Evolutionary conservation across 2,888 invertebrate species (phyloP), one percentile per base, ranked within the genome.

Genomic region (Smittia aterrima): DNA sequence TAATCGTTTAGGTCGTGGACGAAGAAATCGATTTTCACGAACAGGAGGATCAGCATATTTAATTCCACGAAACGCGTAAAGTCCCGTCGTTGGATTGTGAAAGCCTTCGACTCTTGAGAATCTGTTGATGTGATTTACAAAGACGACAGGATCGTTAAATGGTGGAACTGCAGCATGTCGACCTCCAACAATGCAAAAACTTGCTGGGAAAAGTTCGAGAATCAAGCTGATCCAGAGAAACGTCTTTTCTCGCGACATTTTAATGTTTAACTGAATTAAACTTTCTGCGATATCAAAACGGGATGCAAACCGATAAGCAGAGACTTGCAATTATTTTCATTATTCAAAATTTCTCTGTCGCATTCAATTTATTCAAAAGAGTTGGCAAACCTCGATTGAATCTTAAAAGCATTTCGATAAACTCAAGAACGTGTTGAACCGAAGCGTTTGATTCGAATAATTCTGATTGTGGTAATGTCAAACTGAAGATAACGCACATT

Each of bases 51-150:
- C 82, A 0, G 87, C 89, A 78, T 86, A 93, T 81, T 90, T 86
- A 76, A 93, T 86, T 1, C 93, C 93, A 75, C 87, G 85, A 79
- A 92, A 93, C 24, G 87, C 87, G 77, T 91, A 91, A 79, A 90
- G 87, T 76, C 87, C 87, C 1, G 85, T 85, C 1, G 81, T 82
- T 7, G 84, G 82, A 79, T 91, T 88, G 77, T 88, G 85, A 74
- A 85, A 81, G 16, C 92, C 91, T 78, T 87, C 86, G 27, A 91
- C 81, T 27, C 88, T 85, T 0, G 90, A 87, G 77, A 88, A 86
- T 58, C 85, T 85, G 53, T 87, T 88, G 74, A 87, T 85, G 77
- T 86, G 86, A 77, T 87, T 86, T 0, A 88, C 85, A 79, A 89
- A 90, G 0, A 91, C 87, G 1, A 89, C 87, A 0, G 92, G 91